A percentile compares a stretch with the other conserved stretches of the same genome.
These are phyloP conservation scores for Henicopernis longicauda DNA, from an alignment of 2,113 vertebrate genomes.

Conservation along the genomic window DNA sequence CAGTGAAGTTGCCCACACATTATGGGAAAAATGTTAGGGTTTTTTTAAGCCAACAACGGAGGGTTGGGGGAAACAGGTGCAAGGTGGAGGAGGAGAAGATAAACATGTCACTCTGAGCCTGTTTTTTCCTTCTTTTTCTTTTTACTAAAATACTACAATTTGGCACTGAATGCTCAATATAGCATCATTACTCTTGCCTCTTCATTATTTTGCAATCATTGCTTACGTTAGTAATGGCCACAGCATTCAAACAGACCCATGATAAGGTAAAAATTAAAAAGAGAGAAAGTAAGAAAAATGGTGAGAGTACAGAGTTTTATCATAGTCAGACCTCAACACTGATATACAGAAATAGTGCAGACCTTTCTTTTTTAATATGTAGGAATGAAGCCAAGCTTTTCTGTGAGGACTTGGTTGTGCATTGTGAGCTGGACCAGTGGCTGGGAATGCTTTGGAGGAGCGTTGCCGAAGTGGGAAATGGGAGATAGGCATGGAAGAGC, in stretches of 20 bases:
- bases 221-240: background rate
- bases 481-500: background rate
- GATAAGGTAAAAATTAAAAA: background rate
- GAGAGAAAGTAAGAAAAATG: background rate
- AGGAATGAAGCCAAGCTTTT: background rate
- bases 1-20: background rate
- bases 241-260: background rate
- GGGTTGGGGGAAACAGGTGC: background rate
- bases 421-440: background rate
- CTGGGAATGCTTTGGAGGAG: background rate
- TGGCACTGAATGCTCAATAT: background rate
- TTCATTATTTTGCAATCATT: background rate
- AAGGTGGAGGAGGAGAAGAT: background rate
- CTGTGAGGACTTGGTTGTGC: background rate
- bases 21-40: background rate
- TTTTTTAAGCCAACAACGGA: background rate
- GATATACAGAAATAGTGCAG: background rate
- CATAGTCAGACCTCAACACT: background rate
- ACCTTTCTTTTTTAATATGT: background rate
- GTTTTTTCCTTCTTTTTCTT: background rate
- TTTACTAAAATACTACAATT: background rate
- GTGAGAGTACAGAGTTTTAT: background rate
- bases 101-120: background rate
- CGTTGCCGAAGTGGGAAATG: background rate
- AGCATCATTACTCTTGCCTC: background rate